Evolutionary conservation across 2,797 vertebrate genomes (phyloP), one percentile per base, ranked within the genome.

Genomic region (Ibycter americanus): DNA sequence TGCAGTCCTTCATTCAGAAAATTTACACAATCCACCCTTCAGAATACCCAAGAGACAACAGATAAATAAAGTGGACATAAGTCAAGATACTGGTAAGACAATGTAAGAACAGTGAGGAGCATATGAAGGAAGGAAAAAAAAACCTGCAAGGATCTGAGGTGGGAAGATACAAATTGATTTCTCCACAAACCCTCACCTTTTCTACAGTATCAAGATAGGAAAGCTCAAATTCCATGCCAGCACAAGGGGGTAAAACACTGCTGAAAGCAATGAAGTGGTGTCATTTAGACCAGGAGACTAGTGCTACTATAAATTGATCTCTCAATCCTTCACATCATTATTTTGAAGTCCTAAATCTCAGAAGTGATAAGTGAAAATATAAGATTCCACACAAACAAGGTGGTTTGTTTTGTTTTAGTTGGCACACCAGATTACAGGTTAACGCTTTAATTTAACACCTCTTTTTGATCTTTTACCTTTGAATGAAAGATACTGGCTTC

Each of bases 401-500:
- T 15, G 6, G 2, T 3, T 80, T 66, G 4, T 9, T 78, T 78
- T 68, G 2, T n/a, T 93, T 90, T 5, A 1, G 3, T 27, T 79
- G 9, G 18, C 10, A 51, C 4, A 65, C 8, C 12, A 49, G 26
- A 23, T 18, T 66, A 10, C 4, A 56, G 15, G 23, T 3, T 81
- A 38, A 63, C 5, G 1, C 6, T 3, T 21, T 91, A 40, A 83
- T 54, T 44, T 76, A 77, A 68, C 11, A 49, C 4, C 1, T 77
- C 6, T 51, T 51, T 77, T 76, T 17, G 1, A 19, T 66, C 23
- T 83, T 56, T 20, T 96, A 98, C 98, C 98, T 98, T 90, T 19
- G 97, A 95, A 49, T 83, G 70, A 67, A 95, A 92, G 16, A 98
- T 9, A 27, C 66, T 89, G 15, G 97, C 89, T 94, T 97, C 97